Evolutionary conservation across 2,113 vertebrate genomes (phyloP), one percentile per base, ranked within the genome.

Genomic region (Callopanchax toddi): DNA sequence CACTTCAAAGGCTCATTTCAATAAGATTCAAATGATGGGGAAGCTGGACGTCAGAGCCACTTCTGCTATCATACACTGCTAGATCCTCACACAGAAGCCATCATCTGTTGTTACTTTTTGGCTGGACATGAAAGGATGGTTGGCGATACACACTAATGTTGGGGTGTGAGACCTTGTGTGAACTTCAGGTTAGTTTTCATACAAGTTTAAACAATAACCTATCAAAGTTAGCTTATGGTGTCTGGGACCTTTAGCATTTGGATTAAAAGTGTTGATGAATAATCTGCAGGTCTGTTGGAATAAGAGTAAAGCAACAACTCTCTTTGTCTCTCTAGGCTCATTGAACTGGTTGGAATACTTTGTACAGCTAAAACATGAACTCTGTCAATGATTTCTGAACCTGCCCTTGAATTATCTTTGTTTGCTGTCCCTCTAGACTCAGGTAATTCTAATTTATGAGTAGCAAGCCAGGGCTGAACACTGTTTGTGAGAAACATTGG

Each of bases 321-420:
- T 63, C 77, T 65, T 72, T 74, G 60, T 29, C 4, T 37, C 39
- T 25, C 43, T n/a, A 62, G 36, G 46, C 25, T 67, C 62, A 15
- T 34, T 45, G 37, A 36, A 54, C 32, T 32, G 69, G 60, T 57
- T 64, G 43, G 44, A 61, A 32, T 39, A 69, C 22, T 44, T 48
- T 48, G 18, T 62, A 56, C 25, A 75, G 60, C 50, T 67, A 81
- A 56, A 76, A 74, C 57, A 57, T 73, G 76, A 79, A 81, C 84
- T 73, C 80, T 83, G 84, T 90, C 74, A 87, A 87, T 89, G 68
- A 89, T 89, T 87, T 57, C 56, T 76, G n/a, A 63, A 56, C 8
- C 43, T 81, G 77, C 42, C 79, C 74, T 86, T 85, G 75, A 67
- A 66, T 78, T 62, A 71, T 81, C 67, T 80, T 40, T 79, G 70